Conservation (phyloP, 2,797 vertebrate species). For the Pseudochirops cupreus region DNA sequence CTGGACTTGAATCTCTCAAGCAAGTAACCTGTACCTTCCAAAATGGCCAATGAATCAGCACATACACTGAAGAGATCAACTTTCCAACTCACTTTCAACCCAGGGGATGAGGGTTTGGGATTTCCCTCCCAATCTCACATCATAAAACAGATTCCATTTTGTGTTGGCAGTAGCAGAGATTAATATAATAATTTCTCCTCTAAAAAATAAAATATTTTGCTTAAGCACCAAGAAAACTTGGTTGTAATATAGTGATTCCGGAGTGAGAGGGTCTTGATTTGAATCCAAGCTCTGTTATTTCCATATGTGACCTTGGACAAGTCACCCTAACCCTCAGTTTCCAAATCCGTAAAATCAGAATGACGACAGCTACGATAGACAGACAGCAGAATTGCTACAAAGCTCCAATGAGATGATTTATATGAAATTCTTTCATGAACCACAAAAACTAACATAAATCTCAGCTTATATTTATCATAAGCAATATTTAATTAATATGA, state of each 20-base stretch:
- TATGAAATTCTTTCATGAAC: not conserved
- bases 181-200: slow-evolving; percentile 65
- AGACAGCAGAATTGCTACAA: not conserved
- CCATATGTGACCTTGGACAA: not conserved
- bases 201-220: slow-evolving; percentile 65
- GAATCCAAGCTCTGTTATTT: not conserved
- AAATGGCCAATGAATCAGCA: slow-evolving; percentile 41
- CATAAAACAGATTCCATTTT: slow-evolving; percentile 58
- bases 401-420: not conserved
- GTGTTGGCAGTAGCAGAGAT: slow-evolving; percentile 49
- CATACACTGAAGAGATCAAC: not conserved
- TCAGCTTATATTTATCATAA: not conserved
- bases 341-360: not conserved
- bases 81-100: slow-evolving; percentile 23
- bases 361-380: not conserved
- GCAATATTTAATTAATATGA: not conserved
- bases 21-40: slow-evolving; percentile 21
- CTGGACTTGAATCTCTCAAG: slow-evolving; percentile 11
- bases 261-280: not conserved
- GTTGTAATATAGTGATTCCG: slow-evolving; percentile 70
- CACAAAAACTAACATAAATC: not conserved
- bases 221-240: slow-evolving; percentile 67
- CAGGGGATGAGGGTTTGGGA: not conserved
- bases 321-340: not conserved
- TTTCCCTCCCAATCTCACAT: slow-evolving; percentile 41